Base-by-base conservation (phyloP, 92 coral and sea anemone species). In the Phenganax marumi region DNA sequence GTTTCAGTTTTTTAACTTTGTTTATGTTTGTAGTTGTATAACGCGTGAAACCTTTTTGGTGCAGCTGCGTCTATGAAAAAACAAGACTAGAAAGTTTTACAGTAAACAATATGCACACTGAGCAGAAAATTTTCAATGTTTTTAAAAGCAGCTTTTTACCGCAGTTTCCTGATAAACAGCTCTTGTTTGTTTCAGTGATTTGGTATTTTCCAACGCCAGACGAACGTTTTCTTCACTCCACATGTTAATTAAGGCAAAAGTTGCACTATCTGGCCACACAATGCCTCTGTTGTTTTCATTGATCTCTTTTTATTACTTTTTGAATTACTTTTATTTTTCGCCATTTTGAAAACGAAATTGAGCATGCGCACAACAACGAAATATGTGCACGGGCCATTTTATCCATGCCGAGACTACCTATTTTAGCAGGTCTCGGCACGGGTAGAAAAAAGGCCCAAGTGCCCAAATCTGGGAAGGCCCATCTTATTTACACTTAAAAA, bases 1-100 rank as follows among this genome's bases (percentile, higher is more conserved):
- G 86, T 50, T 83, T 52, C 50, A 88, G 78, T 53, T 88, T 88
- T 61, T 84, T 78, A 69, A 78, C 79, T 76, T 87, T 84, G 66
- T 84, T 71, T 17, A 88, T 56, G 60, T 76, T 81, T 53, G 50
- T 49, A 33, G 66, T 73, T 26, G 77, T 48, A 51, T 22, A 83
- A 25, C 23, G 14, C 21, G 66, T 83, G 54, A 72, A 83, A 58
- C 78, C 77, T 48, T 74, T 83, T 21, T 74, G 19, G 76, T 83
- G 80, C 86, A 83, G 18, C 43, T 83, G 52, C 73, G 51, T 50
- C 82, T 83, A 56, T 18, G 19, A 70, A 17, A 70, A 8, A 24
- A 26, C 6, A 12, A 70, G 46, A 26, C 13, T 46, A 46, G 46
- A 46, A 22, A 14, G 10, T 70, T 70, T 70, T 25, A 16, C 46